Base-by-base conservation (phyloP, 2,888 invertebrate genomes). In the Archips crataeganus region DNA sequence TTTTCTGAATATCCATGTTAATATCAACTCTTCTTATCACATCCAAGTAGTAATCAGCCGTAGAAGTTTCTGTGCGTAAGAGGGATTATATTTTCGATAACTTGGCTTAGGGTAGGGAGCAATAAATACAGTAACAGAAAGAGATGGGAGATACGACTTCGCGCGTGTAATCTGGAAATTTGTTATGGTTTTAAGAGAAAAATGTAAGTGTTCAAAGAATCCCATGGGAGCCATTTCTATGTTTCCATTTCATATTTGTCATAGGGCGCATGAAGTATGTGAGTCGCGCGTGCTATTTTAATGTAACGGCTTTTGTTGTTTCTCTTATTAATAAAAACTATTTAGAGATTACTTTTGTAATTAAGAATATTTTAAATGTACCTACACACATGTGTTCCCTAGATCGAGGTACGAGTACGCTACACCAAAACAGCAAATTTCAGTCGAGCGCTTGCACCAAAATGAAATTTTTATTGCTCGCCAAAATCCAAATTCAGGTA, bases 11-110 rank as follows among this genome's bases (percentile, higher is more conserved):
- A 80, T 91, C 91, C 89, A 87, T 75, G 81, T 49, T 80, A 84
- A 79, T 47, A 81, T 81, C 76, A 36, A 78, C 76, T 71, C 74
- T 79, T 84, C 86, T 90, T 92, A 92, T 90, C 90, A 87, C 82
- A 81, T 81, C 83, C 82, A 87, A 90, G 88, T 90, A 91, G 91
- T 92, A 93, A 94, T 94, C 93, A 93, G 91, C 87, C 85, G 87
- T 87, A 87, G 90, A 92, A 92, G 88, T 93, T 93, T 90, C 84
- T 87, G 84, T 87, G 88, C 90, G 90, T 90, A 89, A 88, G 92
- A 92, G 91, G 93, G 91, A 94, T 94, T 93, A 93, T 93, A 91
- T 93, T 94, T 92, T 93, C 93, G 90, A 94, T 93, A 94, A 92
- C 90, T 92, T 90, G 86, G 88, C 90, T 85, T 86, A 87, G 94